These are phyloP conservation scores for Drosophila villosipedis DNA, from an alignment of 2,888 invertebrate species.

Conservation along the genomic window DNA sequence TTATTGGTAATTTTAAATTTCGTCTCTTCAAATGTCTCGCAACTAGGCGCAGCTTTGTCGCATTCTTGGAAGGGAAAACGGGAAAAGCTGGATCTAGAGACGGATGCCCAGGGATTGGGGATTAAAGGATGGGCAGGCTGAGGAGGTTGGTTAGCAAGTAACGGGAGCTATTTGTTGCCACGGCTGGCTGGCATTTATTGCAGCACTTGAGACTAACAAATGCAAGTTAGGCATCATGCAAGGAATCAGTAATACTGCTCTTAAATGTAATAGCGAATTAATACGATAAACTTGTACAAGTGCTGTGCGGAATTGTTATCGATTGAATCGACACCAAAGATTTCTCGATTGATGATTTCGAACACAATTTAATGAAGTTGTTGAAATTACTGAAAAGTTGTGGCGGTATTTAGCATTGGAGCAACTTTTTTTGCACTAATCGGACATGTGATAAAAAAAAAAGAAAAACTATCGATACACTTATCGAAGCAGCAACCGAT, in stretches of 20 bases:
- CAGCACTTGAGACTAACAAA: slow-evolving; percentile 15
- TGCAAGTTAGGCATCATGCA: not conserved
- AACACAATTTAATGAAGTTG: not conserved
- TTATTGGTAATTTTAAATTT: slow-evolving; percentile 82
- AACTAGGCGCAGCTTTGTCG: slow-evolving; percentile 52
- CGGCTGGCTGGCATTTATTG: slow-evolving; percentile 10
- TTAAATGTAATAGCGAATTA: slow-evolving; percentile 12
- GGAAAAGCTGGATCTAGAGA: not conserved
- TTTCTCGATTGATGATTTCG: not conserved
- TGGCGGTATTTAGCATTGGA: not conserved
- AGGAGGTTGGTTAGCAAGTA: not conserved
- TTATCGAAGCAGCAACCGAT: not conserved
- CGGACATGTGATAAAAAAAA: not conserved
- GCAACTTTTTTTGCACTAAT: not conserved
- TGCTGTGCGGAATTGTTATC: not conserved
- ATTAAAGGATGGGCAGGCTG: not conserved
- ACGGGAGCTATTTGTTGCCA: not conserved
- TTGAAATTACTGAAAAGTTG: not conserved
- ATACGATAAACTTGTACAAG: not conserved
- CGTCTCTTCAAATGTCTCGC: slow-evolving; percentile 43
- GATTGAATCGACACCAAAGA: not conserved
- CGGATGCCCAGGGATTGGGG: not conserved
- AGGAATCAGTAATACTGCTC: slow-evolving; percentile 13
- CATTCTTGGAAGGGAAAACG: not conserved
- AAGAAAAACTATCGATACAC: not conserved